phyloP scores from a whole-genome alignment of 2,113 vertebrate species.

The Manacus vitellinus region DNA sequence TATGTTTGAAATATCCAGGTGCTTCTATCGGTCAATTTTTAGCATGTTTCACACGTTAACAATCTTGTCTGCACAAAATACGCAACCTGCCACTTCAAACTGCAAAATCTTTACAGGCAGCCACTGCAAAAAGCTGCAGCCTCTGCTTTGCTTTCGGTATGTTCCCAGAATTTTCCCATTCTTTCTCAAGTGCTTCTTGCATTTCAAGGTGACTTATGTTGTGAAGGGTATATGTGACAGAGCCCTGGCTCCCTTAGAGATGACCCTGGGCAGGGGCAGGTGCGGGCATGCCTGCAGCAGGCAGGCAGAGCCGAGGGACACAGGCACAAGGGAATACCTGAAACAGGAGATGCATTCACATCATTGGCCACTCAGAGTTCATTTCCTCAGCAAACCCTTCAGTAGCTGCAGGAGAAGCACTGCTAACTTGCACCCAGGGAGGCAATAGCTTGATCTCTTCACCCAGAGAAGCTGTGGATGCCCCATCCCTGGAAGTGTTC shows the following conservation, averaged over 20 bases:
- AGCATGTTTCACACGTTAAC: background rate
- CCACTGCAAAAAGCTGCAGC: background rate
- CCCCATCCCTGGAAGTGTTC: background rate
- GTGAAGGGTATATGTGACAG: fast-evolving
- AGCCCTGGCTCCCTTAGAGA: background rate
- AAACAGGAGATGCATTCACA: background rate
- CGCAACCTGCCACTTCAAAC: background rate
- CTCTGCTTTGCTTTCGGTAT: background rate
- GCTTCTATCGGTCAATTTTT: background rate
- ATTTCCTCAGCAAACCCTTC: background rate
- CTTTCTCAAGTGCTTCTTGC: background rate
- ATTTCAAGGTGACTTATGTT: background rate
- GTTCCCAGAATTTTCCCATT: background rate
- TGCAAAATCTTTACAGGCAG: background rate
- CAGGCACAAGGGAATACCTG: background rate
- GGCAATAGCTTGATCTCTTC: background rate
- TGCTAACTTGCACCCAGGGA: background rate
- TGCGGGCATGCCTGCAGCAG: fast-evolving
- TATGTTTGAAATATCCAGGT: conserved; percentile 30
- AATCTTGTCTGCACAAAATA: background rate
- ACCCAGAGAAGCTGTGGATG: background rate
- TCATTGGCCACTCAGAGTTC: background rate
- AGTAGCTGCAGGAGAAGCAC: background rate
- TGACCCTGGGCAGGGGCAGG: background rate
- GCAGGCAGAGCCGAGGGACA: fast-evolving